Evolutionary conservation across 1,140 invertebrate species (phyloP), one percentile per base, ranked within the genome.

Genomic region (Metaphire vulgaris): DNA sequence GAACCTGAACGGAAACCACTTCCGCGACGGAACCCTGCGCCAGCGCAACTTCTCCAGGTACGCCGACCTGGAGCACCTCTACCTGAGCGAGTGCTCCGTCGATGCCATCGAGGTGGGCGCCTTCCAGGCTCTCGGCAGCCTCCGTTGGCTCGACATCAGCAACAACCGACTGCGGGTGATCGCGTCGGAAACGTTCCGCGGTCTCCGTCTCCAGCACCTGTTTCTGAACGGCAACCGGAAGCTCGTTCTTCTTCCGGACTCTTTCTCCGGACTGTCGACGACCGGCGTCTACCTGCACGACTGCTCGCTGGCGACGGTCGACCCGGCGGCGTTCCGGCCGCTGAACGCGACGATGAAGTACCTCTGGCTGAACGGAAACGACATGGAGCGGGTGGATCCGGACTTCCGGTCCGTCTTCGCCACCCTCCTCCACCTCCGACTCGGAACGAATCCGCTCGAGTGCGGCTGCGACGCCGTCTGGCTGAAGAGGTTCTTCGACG

Each of bases 151-250:
- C 30, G 85, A 85, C 76, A 74, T 86, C 28, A 84, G 84, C 72
- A 82, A 83, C 77, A 86, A 86, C 77, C 80, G 81, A 26, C 80
- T 86, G 0, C 79, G 79, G 34, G 80, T 80, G 2, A 80, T 86
- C 21, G 78, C 81, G 16, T 83, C 85, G 68, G 82, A 78, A 74
- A 83, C 85, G 56, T 86, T 86, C 77, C 80, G 83, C n/a, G 84
- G 83, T 28, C 78, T 86, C 33, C 78, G 80, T 66, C 77, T 86
- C 21, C 81, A 84, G 67, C 82, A 86, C 80, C 78, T 86, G 69
- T 85, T 85, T 74, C 71, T 86, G 16, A 84, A 85, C 79, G 83
- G 83, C 70, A 86, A 86, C 78, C 80, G 80, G 6, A 81, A 81
- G n/a, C 80, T 85, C 64, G 78, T 79, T 33, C 79, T 86, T 12